Conservation (phyloP, 2,797 vertebrate genomes). For the Darevskia mixta region DNA sequence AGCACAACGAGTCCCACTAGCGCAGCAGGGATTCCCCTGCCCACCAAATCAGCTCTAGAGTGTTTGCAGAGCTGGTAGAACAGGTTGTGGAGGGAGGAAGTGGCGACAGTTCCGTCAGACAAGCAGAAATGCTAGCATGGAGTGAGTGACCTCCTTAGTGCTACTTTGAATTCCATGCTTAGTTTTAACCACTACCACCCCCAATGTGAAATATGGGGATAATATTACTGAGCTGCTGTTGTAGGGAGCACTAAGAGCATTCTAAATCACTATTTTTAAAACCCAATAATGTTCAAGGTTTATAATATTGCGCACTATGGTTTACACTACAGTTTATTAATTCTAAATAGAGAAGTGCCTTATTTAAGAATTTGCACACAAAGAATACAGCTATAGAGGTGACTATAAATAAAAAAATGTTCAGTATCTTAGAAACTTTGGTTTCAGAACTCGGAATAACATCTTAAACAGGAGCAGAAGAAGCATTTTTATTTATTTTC, state of each 20-base stretch:
- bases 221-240: not conserved
- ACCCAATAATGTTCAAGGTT: not conserved
- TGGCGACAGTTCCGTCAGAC: too few species aligned
- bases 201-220: not conserved
- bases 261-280: not conserved
- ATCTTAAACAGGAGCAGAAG: not conserved
- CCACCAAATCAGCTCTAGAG: too few species aligned
- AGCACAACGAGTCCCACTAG: too few species aligned
- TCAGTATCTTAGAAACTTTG: not conserved
- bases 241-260: not conserved
- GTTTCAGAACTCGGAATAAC: not conserved
- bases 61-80: too few species aligned
- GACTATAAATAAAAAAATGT: conserved; percentile 9
- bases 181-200: too few species aligned
- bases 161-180: too few species aligned
- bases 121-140: too few species aligned
- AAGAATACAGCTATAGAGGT: not conserved
- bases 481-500: not conserved
- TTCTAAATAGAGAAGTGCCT: not conserved
- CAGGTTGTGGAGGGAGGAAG: too few species aligned
- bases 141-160: too few species aligned
- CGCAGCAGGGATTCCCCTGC: too few species aligned
- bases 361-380: not conserved
- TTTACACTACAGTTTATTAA: not conserved
- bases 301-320: not conserved